Percentiles rank a stretch among this genome's conserved stretches.
Evolutionary conservation across 2,888 invertebrate genomes (phyloP).

Genomic region (Phortica okadai): DNA sequence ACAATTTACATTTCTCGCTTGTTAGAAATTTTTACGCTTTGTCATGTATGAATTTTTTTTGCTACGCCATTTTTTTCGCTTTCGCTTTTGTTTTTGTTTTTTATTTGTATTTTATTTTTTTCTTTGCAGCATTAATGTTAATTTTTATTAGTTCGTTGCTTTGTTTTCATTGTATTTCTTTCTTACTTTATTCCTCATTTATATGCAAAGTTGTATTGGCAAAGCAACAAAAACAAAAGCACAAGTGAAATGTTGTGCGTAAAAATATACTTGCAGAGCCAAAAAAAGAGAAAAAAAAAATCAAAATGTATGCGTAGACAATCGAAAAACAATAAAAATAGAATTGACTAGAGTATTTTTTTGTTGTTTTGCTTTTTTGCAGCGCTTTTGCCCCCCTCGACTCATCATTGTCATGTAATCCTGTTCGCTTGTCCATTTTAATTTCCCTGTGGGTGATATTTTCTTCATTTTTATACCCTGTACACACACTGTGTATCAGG

Average conservation of each 20-base stretch:
- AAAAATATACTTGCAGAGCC: constrained; percentile 56
- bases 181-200: constrained; percentile 48
- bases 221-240: constrained; percentile 50
- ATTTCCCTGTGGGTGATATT: constrained; percentile 1
- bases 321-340: constrained; percentile 70
- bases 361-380: not conserved
- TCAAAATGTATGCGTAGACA: constrained; percentile 57
- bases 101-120: constrained; percentile 35
- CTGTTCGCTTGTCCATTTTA: constrained; percentile 21
- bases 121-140: constrained; percentile 64
- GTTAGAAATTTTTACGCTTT: constrained; percentile 49
- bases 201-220: constrained; percentile 57
- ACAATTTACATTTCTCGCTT: constrained; percentile 74
- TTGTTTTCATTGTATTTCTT: constrained; percentile 42
- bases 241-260: constrained; percentile 51
- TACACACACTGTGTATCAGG: too few species aligned
- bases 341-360: not conserved
- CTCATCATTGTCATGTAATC: constrained; percentile 11
- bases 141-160: constrained; percentile 66
- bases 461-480: constrained; percentile 11
- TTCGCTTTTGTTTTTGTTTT: constrained; percentile 20
- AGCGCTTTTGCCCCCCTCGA: not conserved
- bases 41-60: constrained; percentile 42
- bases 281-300: constrained; percentile 50
- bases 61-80: not conserved